Conservation (phyloP, 2,888 invertebrate species). For the Cheilosia variabilis region DNA sequence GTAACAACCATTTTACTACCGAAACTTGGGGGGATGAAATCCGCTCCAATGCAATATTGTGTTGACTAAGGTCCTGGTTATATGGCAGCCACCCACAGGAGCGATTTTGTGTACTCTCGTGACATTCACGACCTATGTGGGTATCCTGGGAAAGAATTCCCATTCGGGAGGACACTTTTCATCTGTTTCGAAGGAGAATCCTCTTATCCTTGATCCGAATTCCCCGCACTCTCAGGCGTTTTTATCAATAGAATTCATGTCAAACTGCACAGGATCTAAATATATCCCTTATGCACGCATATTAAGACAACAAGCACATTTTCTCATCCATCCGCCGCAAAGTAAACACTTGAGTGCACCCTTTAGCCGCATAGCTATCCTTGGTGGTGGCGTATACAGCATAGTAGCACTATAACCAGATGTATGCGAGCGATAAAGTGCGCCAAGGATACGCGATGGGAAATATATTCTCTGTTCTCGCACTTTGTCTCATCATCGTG, state of each 20-base stretch:
- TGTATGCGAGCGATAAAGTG: conserved; percentile 63
- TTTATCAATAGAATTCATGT: conserved; percentile 59
- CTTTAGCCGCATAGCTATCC: conserved; percentile 42
- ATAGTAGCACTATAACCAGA: conserved; percentile 38
- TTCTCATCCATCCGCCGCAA: conserved; percentile 63
- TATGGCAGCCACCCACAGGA: conserved; percentile 7
- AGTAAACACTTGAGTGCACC: conserved; percentile 71
- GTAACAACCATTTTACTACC: conserved; percentile 14
- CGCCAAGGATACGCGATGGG: conserved; percentile 56
- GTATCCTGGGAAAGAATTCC: conserved; percentile 18
- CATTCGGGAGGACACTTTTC: conserved; percentile 18
- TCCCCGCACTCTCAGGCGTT: conserved; percentile 13
- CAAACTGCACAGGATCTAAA: conserved; percentile 37
- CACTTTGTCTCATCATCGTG: conserved; percentile 61
- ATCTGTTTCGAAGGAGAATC: conserved; percentile 25
- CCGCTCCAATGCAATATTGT: conserved; percentile 10
- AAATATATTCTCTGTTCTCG: conserved; percentile 38
- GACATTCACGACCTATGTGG: conserved; percentile 54
- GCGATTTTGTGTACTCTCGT: conserved; percentile 13
- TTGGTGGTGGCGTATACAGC: background rate
- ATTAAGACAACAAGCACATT: conserved; percentile 72
- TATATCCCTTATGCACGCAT: conserved; percentile 64
- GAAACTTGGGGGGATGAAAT: background rate
- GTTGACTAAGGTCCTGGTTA: conserved; percentile 48
- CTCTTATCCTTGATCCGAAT: conserved; percentile 73